Evolutionary conservation across 2,888 invertebrate species (phyloP).

Genomic region (Agapostemon virescens): DNA sequence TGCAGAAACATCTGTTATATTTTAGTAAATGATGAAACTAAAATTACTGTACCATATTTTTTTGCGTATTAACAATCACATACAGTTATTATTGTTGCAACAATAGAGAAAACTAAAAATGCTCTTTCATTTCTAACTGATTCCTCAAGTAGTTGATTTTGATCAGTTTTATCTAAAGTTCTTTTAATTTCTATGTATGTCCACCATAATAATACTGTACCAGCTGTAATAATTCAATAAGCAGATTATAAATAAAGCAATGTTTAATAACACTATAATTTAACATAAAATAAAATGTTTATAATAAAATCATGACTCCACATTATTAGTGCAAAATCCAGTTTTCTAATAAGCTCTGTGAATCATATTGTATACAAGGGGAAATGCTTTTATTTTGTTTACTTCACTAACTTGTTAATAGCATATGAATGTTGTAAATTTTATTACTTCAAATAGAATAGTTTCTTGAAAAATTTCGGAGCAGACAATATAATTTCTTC

Average conservation of each 20-base stretch:
- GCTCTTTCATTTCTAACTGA: conserved; percentile 92
- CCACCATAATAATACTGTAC: conserved; percentile 93
- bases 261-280: background rate
- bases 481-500: conserved; percentile 14
- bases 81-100: conserved; percentile 94
- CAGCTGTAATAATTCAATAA: conserved; percentile 76
- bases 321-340: conserved; percentile 4
- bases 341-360: conserved; percentile 10
- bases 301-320: background rate
- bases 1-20: conserved; percentile 9
- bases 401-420: conserved; percentile 20
- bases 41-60: background rate
- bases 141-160: conserved; percentile 85
- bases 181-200: conserved; percentile 90
- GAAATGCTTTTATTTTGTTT: conserved; percentile 16
- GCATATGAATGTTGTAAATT: conserved; percentile 16
- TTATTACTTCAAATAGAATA: conserved; percentile 19
- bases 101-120: conserved; percentile 91
- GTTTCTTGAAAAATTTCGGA: conserved; percentile 18
- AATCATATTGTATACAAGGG: conserved; percentile 2
- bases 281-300: conserved; percentile 15
- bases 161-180: conserved; percentile 83
- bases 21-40: conserved; percentile 7
- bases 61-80: conserved; percentile 74
- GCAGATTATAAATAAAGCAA: background rate